Evolutionary conservation across 2,888 invertebrate species (phyloP), one percentile per base, ranked within the genome.

Genomic region (Cyaniris semiargus): DNA sequence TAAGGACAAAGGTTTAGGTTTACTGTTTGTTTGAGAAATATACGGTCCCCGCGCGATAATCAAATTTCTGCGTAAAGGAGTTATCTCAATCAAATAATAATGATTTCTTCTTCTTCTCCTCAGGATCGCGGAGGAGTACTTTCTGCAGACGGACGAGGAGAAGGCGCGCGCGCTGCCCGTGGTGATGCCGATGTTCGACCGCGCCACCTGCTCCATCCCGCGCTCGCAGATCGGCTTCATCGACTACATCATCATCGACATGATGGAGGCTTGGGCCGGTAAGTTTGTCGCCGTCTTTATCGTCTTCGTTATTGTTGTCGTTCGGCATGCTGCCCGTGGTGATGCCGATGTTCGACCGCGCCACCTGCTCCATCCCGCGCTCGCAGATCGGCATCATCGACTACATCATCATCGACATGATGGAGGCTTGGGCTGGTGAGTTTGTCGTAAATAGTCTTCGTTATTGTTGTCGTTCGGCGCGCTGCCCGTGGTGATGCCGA

Each of bases 181-280:
- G 10, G 98, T 99, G 80, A 99, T 99, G 99, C 99, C 99, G 10
- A 97, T 98, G 96, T 99, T 99, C 91, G 99, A 99, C 91, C 96
- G 99, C 79, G 95, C 96, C 79, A 96, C 97, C 1, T 99, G 99
- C 93, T 99, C 98, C 85, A 98, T 99, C 87, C 99, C 99, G 77
- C 98, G 98, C 92, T 98, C 99, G 79, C 99, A 99, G 94, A 98
- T 98, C 85, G 98, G 98, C 78, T 99, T 99, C 92, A 97, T 99
- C 81, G 99, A 99, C 91, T 98, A 97, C 93, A 99, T 99, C 87
- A 98, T 99, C 84, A 97, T 97, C 84, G 98, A 98, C 86, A 98
- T 99, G 98, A 98, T 99, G 94, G 98, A 98, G 86, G 98, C 98
- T 48, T 99, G 99, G 98, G 97, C 98, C 87, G 97, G 98, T 97